phyloP scores from a whole-genome alignment of 1,140 invertebrate species.

The Antheraea mylitta region DNA sequence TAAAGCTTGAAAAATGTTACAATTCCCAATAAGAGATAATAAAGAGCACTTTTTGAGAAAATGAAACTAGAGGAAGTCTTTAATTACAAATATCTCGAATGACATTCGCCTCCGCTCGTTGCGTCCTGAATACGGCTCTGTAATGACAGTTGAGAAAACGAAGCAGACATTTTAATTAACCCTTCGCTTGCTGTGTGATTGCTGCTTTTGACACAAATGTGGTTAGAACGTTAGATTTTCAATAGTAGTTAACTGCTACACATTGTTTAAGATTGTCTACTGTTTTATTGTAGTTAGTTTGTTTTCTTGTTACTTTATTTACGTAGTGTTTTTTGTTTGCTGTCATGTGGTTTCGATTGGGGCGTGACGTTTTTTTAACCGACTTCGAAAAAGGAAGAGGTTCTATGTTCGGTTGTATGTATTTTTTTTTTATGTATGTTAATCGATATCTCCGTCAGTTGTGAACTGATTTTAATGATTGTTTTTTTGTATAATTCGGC shows the following conservation, averaged over 20 bases:
- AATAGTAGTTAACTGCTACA: background rate
- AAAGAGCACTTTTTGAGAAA: background rate
- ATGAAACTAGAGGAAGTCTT: background rate
- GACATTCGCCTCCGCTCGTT: background rate
- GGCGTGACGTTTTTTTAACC: too few species aligned
- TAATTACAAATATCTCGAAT: background rate
- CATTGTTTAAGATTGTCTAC: background rate
- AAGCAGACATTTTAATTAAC: slow-evolving; percentile 47
- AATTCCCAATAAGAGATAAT: background rate
- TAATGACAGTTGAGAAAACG: slow-evolving; percentile 21
- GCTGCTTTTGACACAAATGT: background rate
- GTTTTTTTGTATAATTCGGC: too few species aligned
- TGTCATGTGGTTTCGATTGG: too few species aligned
- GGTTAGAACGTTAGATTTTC: background rate
- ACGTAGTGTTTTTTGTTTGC: too few species aligned
- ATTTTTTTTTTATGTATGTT: too few species aligned
- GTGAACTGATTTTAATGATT: too few species aligned
- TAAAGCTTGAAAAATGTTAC: too few species aligned
- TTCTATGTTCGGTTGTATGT: too few species aligned
- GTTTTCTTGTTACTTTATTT: too few species aligned
- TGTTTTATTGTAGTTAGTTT: background rate
- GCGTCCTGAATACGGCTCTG: background rate
- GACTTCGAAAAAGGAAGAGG: too few species aligned
- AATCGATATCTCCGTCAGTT: too few species aligned
- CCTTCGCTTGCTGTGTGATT: slow-evolving; percentile 17